These are phyloP conservation scores for Whitmania pigra DNA, from an alignment of 1,140 invertebrate genomes.

Conservation along the genomic window DNA sequence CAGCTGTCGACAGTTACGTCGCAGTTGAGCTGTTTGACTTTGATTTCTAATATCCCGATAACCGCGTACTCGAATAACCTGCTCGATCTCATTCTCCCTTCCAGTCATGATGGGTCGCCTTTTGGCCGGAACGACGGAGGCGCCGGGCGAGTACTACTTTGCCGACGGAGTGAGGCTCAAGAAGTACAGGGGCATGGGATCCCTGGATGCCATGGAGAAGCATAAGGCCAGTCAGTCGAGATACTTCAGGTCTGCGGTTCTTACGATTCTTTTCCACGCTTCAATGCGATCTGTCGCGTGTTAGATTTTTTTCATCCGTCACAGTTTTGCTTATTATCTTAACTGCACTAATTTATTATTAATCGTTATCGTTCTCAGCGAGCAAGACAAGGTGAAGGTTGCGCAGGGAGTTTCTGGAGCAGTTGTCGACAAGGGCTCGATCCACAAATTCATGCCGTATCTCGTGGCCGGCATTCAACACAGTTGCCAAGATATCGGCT, in stretches of 20 bases:
- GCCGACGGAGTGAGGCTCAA: slow-evolving; percentile 91
- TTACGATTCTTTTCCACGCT: too few species aligned
- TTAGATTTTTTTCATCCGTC: slow-evolving; percentile 35
- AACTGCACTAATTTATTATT: slow-evolving; percentile 49
- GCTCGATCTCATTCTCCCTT: slow-evolving; percentile 22
- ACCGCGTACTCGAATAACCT: too few species aligned
- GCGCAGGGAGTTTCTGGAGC: slow-evolving; percentile 97
- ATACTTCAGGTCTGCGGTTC: slow-evolving; percentile 15
- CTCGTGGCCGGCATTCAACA: slow-evolving; percentile 61
- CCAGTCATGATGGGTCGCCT: slow-evolving; percentile 98
- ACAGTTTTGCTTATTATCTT: slow-evolving; percentile 39
- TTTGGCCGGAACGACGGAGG: slow-evolving; percentile 89
- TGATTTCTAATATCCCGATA: too few species aligned
- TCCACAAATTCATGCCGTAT: slow-evolving; percentile 87
- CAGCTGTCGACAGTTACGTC: too few species aligned
- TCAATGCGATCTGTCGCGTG: slow-evolving; percentile 60
- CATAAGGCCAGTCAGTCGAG: slow-evolving; percentile 7
- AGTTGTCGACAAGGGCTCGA: slow-evolving; percentile 93
- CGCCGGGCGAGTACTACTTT: slow-evolving; percentile 96
- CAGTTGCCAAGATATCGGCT: slow-evolving; percentile 13
- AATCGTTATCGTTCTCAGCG: slow-evolving; percentile 4
- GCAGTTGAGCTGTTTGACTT: too few species aligned
- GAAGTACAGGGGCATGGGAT: slow-evolving; percentile 70
- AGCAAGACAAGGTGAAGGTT: slow-evolving; percentile 50
- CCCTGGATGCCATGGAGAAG: slow-evolving; percentile 16